Conservation (phyloP, 2,797 vertebrate species). For the Poeciliopsis gracilis region DNA sequence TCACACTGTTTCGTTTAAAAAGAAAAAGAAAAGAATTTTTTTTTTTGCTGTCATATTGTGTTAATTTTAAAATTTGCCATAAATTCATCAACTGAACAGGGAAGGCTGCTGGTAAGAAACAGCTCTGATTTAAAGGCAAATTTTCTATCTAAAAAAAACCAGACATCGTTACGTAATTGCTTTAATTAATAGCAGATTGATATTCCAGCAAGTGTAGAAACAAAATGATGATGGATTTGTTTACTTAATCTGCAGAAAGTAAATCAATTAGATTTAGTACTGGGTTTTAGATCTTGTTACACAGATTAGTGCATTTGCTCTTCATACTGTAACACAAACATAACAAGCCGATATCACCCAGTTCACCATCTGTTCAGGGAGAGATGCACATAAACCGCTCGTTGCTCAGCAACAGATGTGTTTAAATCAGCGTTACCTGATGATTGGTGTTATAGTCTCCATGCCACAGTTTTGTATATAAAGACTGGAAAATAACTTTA, state of each 20-base stretch:
- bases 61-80: neutral
- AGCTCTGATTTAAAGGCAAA: neutral
- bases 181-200: neutral
- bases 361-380: neutral
- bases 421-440: neutral
- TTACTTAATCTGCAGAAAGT: neutral
- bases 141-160: neutral
- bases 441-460: neutral
- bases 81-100: neutral
- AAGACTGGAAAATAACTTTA: neutral
- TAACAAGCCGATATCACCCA: neutral
- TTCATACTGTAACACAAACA: neutral
- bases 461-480: neutral
- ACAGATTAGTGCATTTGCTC: neutral
- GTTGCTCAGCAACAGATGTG: neutral
- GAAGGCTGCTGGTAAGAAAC: neutral
- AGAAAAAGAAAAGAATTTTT: too few species aligned
- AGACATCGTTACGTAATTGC: neutral
- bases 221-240: neutral
- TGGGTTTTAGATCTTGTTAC: neutral
- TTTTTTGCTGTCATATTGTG: neutral
- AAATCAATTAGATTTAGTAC: neutral
- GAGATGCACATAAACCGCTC: neutral
- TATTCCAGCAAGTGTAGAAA: neutral
- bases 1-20: neutral